A percentile compares a stretch with the other conserved stretches of the same genome.
Evolutionary conservation across 1,140 invertebrate species (phyloP).

Genomic region (Drosophila malerkotliana): DNA sequence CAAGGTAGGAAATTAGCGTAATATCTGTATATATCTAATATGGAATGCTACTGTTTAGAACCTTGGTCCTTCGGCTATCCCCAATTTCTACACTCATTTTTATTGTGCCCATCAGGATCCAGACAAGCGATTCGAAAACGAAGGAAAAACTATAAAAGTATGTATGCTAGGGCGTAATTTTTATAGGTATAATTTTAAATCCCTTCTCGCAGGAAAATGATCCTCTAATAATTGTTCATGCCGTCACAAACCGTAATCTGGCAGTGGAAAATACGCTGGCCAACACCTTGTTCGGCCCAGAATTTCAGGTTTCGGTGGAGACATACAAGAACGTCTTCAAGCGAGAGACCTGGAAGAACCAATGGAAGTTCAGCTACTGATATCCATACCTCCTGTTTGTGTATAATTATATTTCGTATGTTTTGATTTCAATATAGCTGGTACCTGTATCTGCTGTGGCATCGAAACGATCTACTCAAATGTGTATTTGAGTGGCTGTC

Average conservation of each 20-base stretch:
- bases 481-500: constrained; percentile 45
- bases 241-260: constrained; percentile 58
- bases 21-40: not conserved
- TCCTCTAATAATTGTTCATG: constrained; percentile 54
- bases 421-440: not conserved
- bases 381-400: not conserved
- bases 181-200: not conserved
- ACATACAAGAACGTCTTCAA: constrained; percentile 57
- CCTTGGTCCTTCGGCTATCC: constrained; percentile 45
- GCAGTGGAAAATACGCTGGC: constrained; percentile 51
- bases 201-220: constrained; percentile 28
- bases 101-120: constrained; percentile 55
- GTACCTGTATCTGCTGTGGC: constrained; percentile 41
- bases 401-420: constrained; percentile 4
- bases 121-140: constrained; percentile 39
- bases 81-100: constrained; percentile 45
- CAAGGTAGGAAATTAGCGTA: constrained; percentile 12
- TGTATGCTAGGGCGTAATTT: not conserved
- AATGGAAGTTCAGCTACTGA: constrained; percentile 39
- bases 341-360: constrained; percentile 52
- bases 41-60: constrained; percentile 13
- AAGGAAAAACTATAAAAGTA: constrained; percentile 54
- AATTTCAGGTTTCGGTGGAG: constrained; percentile 59
- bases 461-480: constrained; percentile 65
- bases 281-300: constrained; percentile 59